Conservation (phyloP, 23 tunicate species). For the Halocynthia roretzi region DNA sequence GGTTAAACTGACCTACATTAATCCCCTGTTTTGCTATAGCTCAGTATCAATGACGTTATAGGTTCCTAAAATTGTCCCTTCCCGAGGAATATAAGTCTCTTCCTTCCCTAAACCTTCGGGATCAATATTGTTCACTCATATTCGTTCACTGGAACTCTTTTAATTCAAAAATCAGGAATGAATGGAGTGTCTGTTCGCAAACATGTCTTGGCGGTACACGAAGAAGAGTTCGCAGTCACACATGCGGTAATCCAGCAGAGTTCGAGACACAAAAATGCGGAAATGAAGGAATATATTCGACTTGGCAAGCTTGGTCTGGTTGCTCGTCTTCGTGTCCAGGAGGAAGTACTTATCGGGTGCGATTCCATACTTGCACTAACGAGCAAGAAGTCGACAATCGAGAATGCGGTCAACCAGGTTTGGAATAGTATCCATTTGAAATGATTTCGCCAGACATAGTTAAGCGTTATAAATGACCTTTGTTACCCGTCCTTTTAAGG, state of each 20-base stretch:
- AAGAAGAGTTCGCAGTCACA: conserved; percentile 59
- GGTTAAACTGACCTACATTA: no score
- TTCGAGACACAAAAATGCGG: conserved; percentile 51
- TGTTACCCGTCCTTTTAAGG: not conserved
- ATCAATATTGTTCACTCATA: not conserved
- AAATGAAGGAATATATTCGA: conserved; percentile 26
- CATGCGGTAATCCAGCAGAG: conserved; percentile 41
- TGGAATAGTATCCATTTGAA: no score
- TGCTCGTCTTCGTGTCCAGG: conserved; percentile 71
- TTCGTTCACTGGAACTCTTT: not conserved
- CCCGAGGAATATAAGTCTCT: no score
- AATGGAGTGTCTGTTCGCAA: conserved; percentile 61
- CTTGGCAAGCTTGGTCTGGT: conserved; percentile 61
- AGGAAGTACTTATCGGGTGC: conserved; percentile 26
- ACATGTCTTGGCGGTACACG: conserved; percentile 76
- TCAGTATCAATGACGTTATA: no score
- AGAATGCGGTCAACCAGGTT: not conserved
- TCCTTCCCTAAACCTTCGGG: no score
- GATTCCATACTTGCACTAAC: conserved; percentile 47
- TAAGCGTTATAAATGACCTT: not conserved
- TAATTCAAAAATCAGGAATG: conserved; percentile 7
- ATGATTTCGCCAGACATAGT: not conserved
- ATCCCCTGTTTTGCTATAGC: no score
- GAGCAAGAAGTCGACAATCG: conserved; percentile 1
- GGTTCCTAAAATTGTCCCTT: no score